phyloP scores from a whole-genome alignment of 2,113 vertebrate genomes.

The Halcyon senegalensis region DNA sequence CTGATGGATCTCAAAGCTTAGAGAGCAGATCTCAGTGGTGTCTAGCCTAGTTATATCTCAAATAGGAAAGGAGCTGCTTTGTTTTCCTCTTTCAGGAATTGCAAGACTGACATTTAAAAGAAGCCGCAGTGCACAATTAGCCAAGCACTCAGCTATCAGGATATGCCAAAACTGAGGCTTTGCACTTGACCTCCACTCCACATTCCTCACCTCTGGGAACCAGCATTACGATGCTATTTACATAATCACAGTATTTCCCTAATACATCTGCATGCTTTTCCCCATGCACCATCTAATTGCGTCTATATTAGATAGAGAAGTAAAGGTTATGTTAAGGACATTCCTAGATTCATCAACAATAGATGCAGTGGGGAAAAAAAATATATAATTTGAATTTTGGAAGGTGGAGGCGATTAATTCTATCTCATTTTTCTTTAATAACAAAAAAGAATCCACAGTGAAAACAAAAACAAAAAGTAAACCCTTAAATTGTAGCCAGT shows the following conservation, averaged over 20 bases:
- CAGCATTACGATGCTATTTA: background rate
- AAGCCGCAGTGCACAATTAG: background rate
- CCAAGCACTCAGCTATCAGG: background rate
- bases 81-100: background rate
- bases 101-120: background rate
- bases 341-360: background rate
- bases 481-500: background rate
- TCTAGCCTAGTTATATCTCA: background rate
- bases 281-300: background rate
- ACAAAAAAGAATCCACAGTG: background rate
- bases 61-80: background rate
- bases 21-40: background rate
- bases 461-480: background rate
- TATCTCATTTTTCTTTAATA: background rate
- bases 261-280: background rate
- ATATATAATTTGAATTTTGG: background rate
- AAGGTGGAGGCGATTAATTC: background rate
- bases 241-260: conserved; percentile 33
- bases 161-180: conserved; percentile 33
- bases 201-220: conserved; percentile 20
- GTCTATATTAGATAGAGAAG: background rate
- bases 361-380: too few species aligned
- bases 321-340: background rate
- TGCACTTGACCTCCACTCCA: conserved; percentile 4
- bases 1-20: background rate